phyloP scores from a whole-genome alignment of 2,888 invertebrate species.

The Calliopum simillimum region DNA sequence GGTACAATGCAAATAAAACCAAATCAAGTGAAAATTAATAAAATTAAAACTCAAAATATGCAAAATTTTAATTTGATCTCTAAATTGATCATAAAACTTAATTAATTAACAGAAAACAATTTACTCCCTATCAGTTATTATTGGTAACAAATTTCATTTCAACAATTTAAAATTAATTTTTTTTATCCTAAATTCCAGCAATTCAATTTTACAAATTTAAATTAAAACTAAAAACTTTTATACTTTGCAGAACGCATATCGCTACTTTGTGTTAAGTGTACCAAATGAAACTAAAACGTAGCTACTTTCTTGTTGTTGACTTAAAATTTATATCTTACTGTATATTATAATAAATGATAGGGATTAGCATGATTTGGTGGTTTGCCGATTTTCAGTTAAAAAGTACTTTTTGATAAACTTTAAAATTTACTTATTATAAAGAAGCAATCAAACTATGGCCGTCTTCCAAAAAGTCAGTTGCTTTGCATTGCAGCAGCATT shows the following conservation, averaged over 20 bases:
- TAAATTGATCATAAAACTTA: too few relatives aligned
- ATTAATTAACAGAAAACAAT: constrained; percentile 19
- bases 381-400: not conserved
- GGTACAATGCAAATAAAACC: constrained; percentile 38
- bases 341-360: constrained; percentile 46
- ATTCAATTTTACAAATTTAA: constrained; percentile 42
- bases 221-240: not conserved
- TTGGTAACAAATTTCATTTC: constrained; percentile 17
- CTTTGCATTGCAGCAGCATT: too few relatives aligned
- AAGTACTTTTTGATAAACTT: not conserved
- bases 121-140: constrained; percentile 47
- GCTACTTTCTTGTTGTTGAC: not conserved
- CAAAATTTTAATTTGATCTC: not conserved
- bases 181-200: constrained; percentile 49
- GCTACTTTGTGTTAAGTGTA: constrained; percentile 1
- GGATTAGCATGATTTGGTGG: constrained; percentile 27
- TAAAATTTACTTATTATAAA: constrained; percentile 33
- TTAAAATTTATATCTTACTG: constrained; percentile 11
- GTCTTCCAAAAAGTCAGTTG: too few relatives aligned
- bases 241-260: constrained; percentile 47
- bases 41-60: constrained; percentile 23
- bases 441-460: too few relatives aligned
- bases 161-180: constrained; percentile 24
- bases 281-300: not conserved
- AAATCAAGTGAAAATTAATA: constrained; percentile 38